Percentiles rank a stretch among this genome's conserved stretches.
These are phyloP conservation scores for Sebastes trivittatus DNA, from an alignment of 2,797 vertebrate species.

Conservation along the genomic window DNA sequence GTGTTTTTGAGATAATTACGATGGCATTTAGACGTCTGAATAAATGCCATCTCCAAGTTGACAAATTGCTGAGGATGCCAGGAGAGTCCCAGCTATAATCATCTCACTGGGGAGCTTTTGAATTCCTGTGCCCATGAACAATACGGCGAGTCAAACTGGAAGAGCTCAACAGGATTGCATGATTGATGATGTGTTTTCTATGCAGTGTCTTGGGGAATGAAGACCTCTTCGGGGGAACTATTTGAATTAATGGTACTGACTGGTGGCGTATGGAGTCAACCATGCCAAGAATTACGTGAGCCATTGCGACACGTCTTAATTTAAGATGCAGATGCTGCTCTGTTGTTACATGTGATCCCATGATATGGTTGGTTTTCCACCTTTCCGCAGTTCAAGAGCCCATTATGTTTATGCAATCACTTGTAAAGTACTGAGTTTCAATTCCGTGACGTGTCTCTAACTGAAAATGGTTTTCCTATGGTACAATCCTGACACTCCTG, in stretches of 20 bases:
- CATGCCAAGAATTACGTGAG: slow-evolving; percentile 29
- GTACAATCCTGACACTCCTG: not conserved
- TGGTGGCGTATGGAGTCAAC: slow-evolving; percentile 10
- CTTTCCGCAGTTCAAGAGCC: not conserved
- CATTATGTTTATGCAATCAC: not conserved
- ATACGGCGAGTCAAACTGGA: slow-evolving; percentile 24
- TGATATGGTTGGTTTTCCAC: slow-evolving; percentile 19
- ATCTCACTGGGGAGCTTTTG: slow-evolving; percentile 42
- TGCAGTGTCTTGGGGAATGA: slow-evolving; percentile 37
- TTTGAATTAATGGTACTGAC: slow-evolving; percentile 44
- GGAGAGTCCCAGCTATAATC: slow-evolving; percentile 35
- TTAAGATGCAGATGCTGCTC: not conserved
- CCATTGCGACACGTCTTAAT: slow-evolving; percentile 1
- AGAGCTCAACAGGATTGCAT: slow-evolving; percentile 23
- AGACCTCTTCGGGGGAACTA: slow-evolving; percentile 39
- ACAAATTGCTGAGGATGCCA: slow-evolving; percentile 37
- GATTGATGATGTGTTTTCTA: slow-evolving; percentile 58
- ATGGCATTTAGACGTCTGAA: slow-evolving; percentile 45
- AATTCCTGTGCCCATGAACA: slow-evolving; percentile 40
- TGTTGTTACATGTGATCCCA: not conserved
- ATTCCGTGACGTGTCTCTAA: not conserved
- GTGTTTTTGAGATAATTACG: slow-evolving; percentile 27
- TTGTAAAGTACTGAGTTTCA: not conserved
- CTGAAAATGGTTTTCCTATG: not conserved
- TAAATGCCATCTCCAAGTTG: slow-evolving; percentile 31